Percentiles rank a stretch among this genome's conserved stretches.
These are phyloP conservation scores for Callionymus lyra DNA, from an alignment of 2,113 vertebrate genomes.

Conservation along the genomic window DNA sequence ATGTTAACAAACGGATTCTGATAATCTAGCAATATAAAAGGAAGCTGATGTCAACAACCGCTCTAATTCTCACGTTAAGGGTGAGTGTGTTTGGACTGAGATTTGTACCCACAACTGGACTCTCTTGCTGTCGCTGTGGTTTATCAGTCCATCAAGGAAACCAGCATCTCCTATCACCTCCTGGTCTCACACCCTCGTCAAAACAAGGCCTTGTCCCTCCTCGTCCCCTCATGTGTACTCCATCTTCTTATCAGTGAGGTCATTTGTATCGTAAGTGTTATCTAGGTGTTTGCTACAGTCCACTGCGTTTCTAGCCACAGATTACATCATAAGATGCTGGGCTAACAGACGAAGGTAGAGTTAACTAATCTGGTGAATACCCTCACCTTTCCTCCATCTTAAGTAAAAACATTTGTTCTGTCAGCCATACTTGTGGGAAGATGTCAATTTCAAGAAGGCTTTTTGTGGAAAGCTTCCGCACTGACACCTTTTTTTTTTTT, in stretches of 20 bases:
- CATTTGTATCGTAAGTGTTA: conserved; percentile 36
- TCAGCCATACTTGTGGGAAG: conserved; percentile 35
- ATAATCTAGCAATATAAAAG: too few species aligned
- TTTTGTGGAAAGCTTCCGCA: conserved; percentile 53
- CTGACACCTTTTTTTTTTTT: conserved; percentile 58
- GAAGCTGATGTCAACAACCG: too few species aligned
- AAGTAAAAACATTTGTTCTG: conserved; percentile 19
- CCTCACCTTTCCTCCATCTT: conserved; percentile 5
- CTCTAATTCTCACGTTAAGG: background rate
- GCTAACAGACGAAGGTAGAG: too few species aligned
- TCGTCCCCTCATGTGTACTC: conserved; percentile 32
- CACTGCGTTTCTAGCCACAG: conserved; percentile 21
- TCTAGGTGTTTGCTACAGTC: conserved; percentile 35
- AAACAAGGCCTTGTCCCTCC: conserved; percentile 26
- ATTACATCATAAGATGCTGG: conserved; percentile 6
- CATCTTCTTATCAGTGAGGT: conserved; percentile 55
- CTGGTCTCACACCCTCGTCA: conserved; percentile 26
- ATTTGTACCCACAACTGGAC: too few species aligned
- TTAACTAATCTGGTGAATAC: conserved; percentile 1
- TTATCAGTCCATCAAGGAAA: conserved; percentile 11
- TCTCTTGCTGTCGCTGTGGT: conserved; percentile 4
- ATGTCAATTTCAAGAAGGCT: conserved; percentile 53
- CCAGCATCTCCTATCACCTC: conserved; percentile 8
- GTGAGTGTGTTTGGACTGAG: background rate
- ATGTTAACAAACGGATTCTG: too few species aligned